These are phyloP conservation scores for Drosophila pandora DNA, from an alignment of 1,140 invertebrate species.

Conservation along the genomic window DNA sequence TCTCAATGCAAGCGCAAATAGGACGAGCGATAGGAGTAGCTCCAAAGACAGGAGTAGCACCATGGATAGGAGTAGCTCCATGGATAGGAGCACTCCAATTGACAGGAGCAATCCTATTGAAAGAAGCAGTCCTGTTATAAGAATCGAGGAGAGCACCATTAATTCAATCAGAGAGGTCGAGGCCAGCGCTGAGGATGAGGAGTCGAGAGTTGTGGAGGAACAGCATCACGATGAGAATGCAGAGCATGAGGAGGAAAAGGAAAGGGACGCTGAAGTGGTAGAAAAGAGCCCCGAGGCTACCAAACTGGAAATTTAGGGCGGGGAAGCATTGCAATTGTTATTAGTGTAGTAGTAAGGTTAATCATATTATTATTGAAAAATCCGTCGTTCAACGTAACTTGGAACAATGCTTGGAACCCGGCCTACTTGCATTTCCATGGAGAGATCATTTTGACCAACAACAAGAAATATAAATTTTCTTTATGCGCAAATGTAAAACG, in stretches of 20 bases:
- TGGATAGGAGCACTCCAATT: background rate
- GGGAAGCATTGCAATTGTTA: conserved; percentile 39
- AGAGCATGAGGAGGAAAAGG: conserved; percentile 10
- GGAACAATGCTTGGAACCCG: background rate
- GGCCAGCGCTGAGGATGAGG: background rate
- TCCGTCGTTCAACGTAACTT: conserved; percentile 1
- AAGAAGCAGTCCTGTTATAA: background rate
- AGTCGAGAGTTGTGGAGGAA: background rate
- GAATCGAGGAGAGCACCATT: background rate
- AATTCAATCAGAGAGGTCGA: background rate
- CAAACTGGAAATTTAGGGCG: conserved; percentile 8
- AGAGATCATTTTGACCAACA: background rate
- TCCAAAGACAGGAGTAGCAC: background rate
- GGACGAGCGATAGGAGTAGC: background rate
- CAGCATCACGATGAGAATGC: conserved; percentile 1
- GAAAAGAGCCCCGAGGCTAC: background rate
- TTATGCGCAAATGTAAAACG: conserved; percentile 1
- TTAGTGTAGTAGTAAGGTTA: conserved; percentile 20
- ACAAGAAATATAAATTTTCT: background rate
- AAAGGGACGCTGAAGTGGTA: background rate
- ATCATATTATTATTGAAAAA: background rate
- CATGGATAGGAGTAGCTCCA: background rate
- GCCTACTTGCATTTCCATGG: background rate
- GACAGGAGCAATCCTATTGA: background rate
- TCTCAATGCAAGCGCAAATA: background rate